A percentile compares a stretch with the other conserved stretches of the same genome.
Conservation (phyloP, 1,140 invertebrate species). For the Pachyrhynchus sulphureomaculatus region DNA sequence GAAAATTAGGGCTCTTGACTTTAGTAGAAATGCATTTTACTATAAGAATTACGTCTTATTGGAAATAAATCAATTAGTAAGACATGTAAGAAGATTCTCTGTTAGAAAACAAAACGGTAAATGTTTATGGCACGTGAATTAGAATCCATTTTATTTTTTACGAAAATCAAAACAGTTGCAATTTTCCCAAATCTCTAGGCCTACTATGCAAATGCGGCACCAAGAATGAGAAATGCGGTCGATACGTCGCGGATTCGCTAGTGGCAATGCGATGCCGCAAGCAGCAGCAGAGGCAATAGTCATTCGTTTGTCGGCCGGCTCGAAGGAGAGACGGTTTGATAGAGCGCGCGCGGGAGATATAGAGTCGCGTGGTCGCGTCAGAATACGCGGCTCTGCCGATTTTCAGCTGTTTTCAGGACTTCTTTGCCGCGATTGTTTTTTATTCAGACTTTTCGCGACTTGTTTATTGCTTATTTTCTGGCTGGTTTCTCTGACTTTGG, state of each 20-base stretch:
- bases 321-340: slow-evolving; percentile 14
- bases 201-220: slow-evolving; percentile 2
- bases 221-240: slow-evolving; percentile 17
- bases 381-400: slow-evolving; percentile 1
- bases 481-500: neutral
- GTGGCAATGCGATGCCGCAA: slow-evolving; percentile 17
- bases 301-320: slow-evolving; percentile 15
- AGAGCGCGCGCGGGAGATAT: slow-evolving; percentile 7
- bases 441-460: neutral
- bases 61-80: no score
- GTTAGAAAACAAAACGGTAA: no score
- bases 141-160: no score
- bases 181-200: neutral
- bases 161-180: no score
- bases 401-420: neutral
- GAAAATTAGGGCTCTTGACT: no score
- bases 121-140: no score
- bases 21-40: no score
- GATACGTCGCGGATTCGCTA: slow-evolving; percentile 18
- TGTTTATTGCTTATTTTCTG: neutral
- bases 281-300: slow-evolving; percentile 18
- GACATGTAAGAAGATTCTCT: no score
- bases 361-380: slow-evolving; percentile 11
- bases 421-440: neutral
- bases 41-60: no score